Evolutionary conservation across 2,888 invertebrate species (phyloP).

Genomic region (Netelia melanura): DNA sequence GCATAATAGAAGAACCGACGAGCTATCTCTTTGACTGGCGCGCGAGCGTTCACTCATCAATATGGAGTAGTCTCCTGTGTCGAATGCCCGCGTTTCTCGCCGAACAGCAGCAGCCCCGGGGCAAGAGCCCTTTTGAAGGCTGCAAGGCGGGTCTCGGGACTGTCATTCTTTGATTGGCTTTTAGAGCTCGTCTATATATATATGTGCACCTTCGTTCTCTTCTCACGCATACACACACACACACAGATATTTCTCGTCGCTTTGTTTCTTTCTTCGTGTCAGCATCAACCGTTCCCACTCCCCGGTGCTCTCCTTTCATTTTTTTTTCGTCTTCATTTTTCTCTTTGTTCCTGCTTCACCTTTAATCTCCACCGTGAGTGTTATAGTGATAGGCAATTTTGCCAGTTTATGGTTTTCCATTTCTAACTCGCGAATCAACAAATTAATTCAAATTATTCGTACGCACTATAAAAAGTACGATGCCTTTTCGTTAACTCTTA

Average conservation of each 20-base stretch:
- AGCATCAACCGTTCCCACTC: slow-evolving; percentile 56
- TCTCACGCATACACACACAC: slow-evolving; percentile 71
- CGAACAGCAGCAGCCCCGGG: slow-evolving; percentile 79
- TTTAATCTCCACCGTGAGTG: slow-evolving; percentile 73
- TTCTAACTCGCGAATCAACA: neutral
- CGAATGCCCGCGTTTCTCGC: slow-evolving; percentile 75
- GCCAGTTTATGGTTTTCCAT: neutral
- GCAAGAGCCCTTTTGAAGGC: slow-evolving; percentile 81
- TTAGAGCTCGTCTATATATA: slow-evolving; percentile 59
- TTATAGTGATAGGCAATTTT: slow-evolving; percentile 37
- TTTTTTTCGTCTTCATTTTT: slow-evolving; percentile 35
- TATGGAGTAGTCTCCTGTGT: slow-evolving; percentile 81
- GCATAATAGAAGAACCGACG: slow-evolving; percentile 45
- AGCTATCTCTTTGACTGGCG: slow-evolving; percentile 44
- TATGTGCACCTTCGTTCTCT: slow-evolving; percentile 70
- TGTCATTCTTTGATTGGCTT: slow-evolving; percentile 84
- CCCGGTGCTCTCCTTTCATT: slow-evolving; percentile 56
- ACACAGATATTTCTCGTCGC: slow-evolving; percentile 29
- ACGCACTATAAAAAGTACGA: too few relatives aligned
- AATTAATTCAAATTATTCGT: neutral
- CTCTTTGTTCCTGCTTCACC: slow-evolving; percentile 57
- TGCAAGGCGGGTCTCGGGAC: slow-evolving; percentile 79
- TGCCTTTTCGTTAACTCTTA: too few relatives aligned
- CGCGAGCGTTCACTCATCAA: slow-evolving; percentile 80
- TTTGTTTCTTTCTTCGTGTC: slow-evolving; percentile 60